Conservation (phyloP, 53 echinoderm and acorn worm species). For the Pentamera pediparva region DNA sequence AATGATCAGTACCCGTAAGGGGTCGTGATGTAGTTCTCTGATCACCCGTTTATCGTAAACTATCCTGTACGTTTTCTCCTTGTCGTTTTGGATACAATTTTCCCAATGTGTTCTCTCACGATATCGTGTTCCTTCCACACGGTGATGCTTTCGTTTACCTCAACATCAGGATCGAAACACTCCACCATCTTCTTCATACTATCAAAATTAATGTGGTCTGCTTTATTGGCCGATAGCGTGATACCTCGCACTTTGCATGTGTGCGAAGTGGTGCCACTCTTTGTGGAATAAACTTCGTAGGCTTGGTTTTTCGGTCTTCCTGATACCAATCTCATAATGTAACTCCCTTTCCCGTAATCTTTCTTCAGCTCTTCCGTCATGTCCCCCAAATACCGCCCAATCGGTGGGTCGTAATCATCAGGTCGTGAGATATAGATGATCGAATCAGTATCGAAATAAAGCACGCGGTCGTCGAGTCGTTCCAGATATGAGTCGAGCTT, state of each 20-base stretch:
- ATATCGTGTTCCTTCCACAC: slow-evolving; percentile 13
- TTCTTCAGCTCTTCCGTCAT: slow-evolving; percentile 35
- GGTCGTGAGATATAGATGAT: slow-evolving; percentile 32
- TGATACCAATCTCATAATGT: slow-evolving; percentile 16
- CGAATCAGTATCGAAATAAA: slow-evolving; percentile 18
- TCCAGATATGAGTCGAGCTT: slow-evolving; percentile 12
- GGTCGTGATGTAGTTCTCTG: neutral
- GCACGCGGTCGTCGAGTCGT: neutral
- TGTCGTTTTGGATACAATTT: neutral
- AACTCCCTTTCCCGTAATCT: no score
- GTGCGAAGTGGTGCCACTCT: neutral
- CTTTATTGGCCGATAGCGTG: neutral
- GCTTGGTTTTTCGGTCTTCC: slow-evolving; percentile 42
- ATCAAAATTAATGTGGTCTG: slow-evolving; percentile 11
- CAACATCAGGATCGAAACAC: neutral
- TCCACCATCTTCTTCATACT: neutral
- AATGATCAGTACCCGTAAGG: neutral
- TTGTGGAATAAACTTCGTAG: slow-evolving; percentile 32
- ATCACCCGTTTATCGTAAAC: slow-evolving; percentile 37
- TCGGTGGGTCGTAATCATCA: neutral
- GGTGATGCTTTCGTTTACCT: neutral
- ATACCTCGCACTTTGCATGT: slow-evolving; percentile 37
- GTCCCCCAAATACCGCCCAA: slow-evolving; percentile 40
- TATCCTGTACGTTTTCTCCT: slow-evolving; percentile 5
- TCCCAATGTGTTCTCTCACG: neutral